Base-by-base conservation (phyloP, 2,888 invertebrate species). In the Harpalus rufipes region DNA sequence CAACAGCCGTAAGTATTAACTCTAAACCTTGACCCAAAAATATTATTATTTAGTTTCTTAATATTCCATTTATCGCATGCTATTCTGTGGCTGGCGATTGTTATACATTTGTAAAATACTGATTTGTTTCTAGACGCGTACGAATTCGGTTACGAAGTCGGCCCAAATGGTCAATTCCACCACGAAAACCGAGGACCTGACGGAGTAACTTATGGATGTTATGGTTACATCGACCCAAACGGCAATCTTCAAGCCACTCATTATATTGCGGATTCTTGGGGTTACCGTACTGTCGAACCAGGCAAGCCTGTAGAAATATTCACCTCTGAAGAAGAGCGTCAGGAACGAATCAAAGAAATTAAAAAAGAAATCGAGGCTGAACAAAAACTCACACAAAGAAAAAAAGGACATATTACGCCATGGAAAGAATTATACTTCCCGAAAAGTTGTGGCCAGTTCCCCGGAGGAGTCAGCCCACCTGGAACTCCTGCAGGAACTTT, bases 121-220 rank as follows among this genome's bases (percentile, higher is more conserved):
- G 86, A 86, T 81, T 16, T 81, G 7, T 85, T 90, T 90, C 65
- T 88, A 95, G 96, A 93, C 90, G 93, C 94, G 86, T 96, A 96
- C 89, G 94, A 94, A 88, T 96, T 95, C 89, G 96, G 96, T 85
- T 96, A 96, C 90, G 95, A 96, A 89, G 94, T 96, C 81, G 95
- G 94, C 84, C 94, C 95, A 2, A 94, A 94, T 88, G 95, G 95
- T 59, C 96, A 96, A 91, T 96, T 96, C 89, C 96, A 96, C 89
- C 96, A 96, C 89, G 96, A 96, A 91, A 94, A 93, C 85, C 93
- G 94, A 84, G 96, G 95, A 4, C 94, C 95, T 0, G 96, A 96
- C 88, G 95, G 95, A 18, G 94, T 96, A 16, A 96, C 96, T 0
- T 96, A 96, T 88, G 96, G 96, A 86, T 96, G 96, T 90, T 96